phyloP scores from a whole-genome alignment of 1,140 invertebrate species.

The Zaprionus vittiger region DNA sequence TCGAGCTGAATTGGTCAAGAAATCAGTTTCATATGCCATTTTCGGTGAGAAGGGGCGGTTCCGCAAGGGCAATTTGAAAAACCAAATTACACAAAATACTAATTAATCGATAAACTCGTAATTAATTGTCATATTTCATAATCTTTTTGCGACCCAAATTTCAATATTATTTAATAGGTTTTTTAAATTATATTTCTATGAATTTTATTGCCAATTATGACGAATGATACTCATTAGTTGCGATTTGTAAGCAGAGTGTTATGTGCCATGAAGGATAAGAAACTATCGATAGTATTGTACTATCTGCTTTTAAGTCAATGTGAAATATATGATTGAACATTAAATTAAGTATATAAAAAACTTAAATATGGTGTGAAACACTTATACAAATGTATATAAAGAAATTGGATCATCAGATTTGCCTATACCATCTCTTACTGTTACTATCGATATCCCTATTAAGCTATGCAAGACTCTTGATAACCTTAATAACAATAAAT shows the following conservation, averaged over 20 bases:
- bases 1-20: constrained; percentile 46
- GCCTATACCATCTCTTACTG: too few species aligned
- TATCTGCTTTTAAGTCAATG: not conserved
- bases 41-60: constrained; percentile 52
- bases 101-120: constrained; percentile 27
- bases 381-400: not conserved
- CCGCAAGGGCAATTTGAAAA: constrained; percentile 53
- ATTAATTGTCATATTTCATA: constrained; percentile 47
- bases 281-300: not conserved
- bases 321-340: too few species aligned
- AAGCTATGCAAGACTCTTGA: too few species aligned
- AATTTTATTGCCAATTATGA: constrained; percentile 8
- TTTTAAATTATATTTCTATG: not conserved
- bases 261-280: not conserved
- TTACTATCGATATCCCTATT: too few species aligned
- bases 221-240: not conserved
- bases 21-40: constrained; percentile 52
- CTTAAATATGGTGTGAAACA: too few species aligned
- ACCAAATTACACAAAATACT: constrained; percentile 47
- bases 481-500: too few species aligned
- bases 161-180: constrained; percentile 6
- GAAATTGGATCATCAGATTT: too few species aligned
- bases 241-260: not conserved
- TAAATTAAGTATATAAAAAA: too few species aligned
- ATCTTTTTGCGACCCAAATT: constrained; percentile 54